Percentiles rank a stretch among this genome's conserved stretches.
phyloP scores from a whole-genome alignment of 2,113 vertebrate species.

The Etia nguti region DNA sequence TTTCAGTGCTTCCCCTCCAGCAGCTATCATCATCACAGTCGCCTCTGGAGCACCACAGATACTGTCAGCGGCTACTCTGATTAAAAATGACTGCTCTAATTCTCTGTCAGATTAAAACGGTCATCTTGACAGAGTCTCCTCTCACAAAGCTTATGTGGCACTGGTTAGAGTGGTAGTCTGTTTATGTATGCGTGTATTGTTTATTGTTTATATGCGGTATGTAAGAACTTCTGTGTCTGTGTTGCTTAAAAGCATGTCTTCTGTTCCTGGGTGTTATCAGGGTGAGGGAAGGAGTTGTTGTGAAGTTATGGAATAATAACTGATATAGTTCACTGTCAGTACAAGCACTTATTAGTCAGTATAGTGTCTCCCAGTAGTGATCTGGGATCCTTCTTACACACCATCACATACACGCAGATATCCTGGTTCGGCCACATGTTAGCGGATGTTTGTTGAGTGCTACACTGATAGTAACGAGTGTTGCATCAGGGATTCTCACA shows the following conservation, averaged over 20 bases:
- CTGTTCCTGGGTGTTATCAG: not conserved
- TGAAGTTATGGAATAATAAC: not conserved
- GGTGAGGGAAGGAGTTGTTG: not conserved
- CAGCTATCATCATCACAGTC: constrained; percentile 43
- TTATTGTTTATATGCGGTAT: not conserved
- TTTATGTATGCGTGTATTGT: not conserved
- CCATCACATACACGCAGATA: not conserved
- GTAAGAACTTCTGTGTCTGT: not conserved
- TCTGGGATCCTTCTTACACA: not conserved
- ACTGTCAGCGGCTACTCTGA: constrained; percentile 47
- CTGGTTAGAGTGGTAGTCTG: constrained; percentile 7
- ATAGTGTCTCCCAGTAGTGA: not conserved
- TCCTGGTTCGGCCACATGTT: not conserved
- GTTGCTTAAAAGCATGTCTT: not conserved
- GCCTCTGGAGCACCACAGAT: constrained; percentile 12
- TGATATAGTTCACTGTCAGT: not conserved
- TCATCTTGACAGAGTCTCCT: constrained; percentile 52
- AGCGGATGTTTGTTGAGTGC: not conserved
- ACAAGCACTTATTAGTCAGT: not conserved
- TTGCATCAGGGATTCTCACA: not conserved
- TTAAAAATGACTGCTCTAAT: constrained; percentile 73
- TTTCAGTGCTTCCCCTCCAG: constrained; percentile 29
- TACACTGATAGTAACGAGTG: not conserved
- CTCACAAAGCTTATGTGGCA: not conserved
- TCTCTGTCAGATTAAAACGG: constrained; percentile 69